A percentile compares a stretch with the other conserved stretches of the same genome.
Evolutionary conservation across 2,113 vertebrate genomes (phyloP).

Genomic region (Spilogale gracilis): DNA sequence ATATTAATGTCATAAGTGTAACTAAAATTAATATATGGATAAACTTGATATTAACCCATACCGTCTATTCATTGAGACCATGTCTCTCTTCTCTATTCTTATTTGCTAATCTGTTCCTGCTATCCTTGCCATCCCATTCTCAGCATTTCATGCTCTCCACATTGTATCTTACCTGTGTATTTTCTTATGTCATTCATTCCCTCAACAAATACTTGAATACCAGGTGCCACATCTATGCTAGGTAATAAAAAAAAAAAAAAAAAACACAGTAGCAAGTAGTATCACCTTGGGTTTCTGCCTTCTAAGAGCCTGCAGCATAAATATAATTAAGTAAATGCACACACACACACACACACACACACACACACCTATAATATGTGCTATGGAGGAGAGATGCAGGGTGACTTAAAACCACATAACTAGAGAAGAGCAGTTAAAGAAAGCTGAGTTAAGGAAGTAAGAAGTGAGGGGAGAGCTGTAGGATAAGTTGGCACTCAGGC

Average conservation of each 20-base stretch:
- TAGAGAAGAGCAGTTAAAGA: not conserved
- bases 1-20: not conserved
- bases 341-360: no score
- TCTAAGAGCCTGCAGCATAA: not conserved
- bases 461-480: not conserved
- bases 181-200: not conserved
- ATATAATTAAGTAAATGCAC: not conserved
- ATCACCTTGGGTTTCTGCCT: not conserved
- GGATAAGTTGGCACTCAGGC: not conserved
- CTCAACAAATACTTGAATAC: not conserved
- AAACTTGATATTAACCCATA: not conserved
- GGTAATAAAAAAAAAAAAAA: not conserved
- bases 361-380: not conserved
- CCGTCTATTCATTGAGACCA: accelerated
- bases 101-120: not conserved
- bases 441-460: not conserved
- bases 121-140: not conserved
- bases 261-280: not conserved
- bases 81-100: not conserved
- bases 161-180: not conserved
- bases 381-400: not conserved
- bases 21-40: not conserved
- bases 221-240: not conserved
- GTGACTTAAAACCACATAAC: not conserved
- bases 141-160: not conserved